phyloP scores from a whole-genome alignment of 2,888 invertebrate species.

The Stenichneumon culpator region DNA sequence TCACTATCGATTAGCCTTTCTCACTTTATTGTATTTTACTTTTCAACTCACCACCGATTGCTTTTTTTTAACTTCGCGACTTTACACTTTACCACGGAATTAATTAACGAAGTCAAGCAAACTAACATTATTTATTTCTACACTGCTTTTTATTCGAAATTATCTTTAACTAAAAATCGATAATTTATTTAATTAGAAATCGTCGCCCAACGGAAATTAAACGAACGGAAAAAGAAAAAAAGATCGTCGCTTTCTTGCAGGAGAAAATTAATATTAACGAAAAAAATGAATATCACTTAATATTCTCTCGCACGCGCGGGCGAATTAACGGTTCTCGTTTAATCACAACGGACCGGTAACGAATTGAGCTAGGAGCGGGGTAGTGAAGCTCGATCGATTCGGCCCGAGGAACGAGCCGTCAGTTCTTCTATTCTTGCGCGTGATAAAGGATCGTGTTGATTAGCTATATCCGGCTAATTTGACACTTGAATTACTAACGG shows the following conservation, averaged over 20 bases:
- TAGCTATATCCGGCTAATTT: background rate
- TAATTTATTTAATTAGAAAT: background rate
- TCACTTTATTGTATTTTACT: constrained; percentile 44
- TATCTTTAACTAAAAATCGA: background rate
- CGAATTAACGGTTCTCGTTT: background rate
- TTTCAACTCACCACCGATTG: background rate
- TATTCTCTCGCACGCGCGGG: background rate
- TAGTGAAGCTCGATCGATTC: constrained; percentile 1
- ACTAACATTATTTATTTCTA: constrained; percentile 9
- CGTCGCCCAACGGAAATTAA: background rate
- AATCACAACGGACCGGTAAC: background rate
- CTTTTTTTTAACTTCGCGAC: constrained; percentile 7
- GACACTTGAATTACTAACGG: background rate
- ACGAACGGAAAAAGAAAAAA: background rate
- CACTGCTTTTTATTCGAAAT: background rate
- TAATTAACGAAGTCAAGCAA: constrained; percentile 15
- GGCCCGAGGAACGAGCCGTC: background rate
- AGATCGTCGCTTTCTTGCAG: background rate
- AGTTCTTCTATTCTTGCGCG: background rate
- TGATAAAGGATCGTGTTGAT: background rate
- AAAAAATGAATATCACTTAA: background rate
- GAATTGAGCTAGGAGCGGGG: background rate
- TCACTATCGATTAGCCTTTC: constrained; percentile 29
- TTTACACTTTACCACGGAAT: constrained; percentile 11
- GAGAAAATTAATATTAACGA: background rate